Percentiles rank a stretch among this genome's conserved stretches.
These are phyloP conservation scores for Dicranocentrus wangi DNA, from an alignment of 2,888 invertebrate genomes.

Conservation along the genomic window DNA sequence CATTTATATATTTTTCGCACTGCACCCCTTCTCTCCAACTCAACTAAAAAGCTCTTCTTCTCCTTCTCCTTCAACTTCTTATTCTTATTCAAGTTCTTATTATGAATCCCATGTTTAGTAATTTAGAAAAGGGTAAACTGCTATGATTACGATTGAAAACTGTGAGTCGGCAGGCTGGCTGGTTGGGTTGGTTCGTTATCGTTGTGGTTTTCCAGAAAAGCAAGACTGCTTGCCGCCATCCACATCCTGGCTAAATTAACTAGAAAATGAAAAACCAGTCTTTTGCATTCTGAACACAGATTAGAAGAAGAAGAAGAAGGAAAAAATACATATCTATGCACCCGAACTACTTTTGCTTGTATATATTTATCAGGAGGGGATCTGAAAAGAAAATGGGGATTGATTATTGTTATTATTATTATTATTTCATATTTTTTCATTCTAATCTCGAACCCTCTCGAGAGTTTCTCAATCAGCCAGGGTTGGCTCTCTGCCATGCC, in stretches of 20 bases:
- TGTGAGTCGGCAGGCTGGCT: conserved; percentile 58
- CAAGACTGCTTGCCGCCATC: conserved; percentile 72
- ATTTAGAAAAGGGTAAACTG: conserved; percentile 6
- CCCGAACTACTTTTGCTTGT: too few species aligned
- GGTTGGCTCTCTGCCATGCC: conserved; percentile 15
- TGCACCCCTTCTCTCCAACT: too few species aligned
- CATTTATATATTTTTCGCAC: conserved; percentile 10
- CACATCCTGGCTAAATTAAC: conserved; percentile 58
- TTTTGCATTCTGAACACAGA: background rate
- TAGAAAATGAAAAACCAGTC: conserved; percentile 37
- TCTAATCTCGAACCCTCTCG: conserved; percentile 45
- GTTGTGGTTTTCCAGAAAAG: conserved; percentile 59
- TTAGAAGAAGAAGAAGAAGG: too few species aligned
- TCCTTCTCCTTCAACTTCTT: too few species aligned
- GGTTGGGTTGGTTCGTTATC: conserved; percentile 35
- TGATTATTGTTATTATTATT: conserved; percentile 41
- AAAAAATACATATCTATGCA: too few species aligned
- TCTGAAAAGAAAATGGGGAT: conserved; percentile 36
- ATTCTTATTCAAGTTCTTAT: too few species aligned
- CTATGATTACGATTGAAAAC: conserved; percentile 8
- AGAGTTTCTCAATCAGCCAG: conserved; percentile 16
- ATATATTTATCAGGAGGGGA: conserved; percentile 15
- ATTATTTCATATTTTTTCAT: conserved; percentile 40
- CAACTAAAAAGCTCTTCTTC: too few species aligned
- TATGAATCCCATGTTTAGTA: conserved; percentile 5